Conservation (phyloP, 2,888 invertebrate genomes). For the Piscicola geometra region DNA sequence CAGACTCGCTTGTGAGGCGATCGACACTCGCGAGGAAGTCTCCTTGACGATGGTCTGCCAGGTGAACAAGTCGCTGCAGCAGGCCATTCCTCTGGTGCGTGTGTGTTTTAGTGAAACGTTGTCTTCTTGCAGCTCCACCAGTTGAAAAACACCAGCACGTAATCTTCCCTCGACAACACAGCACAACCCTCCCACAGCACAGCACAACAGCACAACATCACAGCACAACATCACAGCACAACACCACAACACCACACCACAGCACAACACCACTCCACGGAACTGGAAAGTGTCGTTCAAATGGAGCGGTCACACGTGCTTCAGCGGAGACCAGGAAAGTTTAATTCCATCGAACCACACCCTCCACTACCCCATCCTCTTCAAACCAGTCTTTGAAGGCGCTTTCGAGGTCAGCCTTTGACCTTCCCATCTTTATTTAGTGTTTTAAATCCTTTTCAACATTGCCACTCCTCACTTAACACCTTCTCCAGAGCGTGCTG, state of each 20-base stretch:
- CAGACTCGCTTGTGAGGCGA: background rate
- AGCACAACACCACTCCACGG: background rate
- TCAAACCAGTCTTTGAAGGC: background rate
- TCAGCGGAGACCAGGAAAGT: background rate
- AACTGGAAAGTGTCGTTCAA: background rate
- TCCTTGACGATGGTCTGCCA: background rate
- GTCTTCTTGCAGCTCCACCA: no score
- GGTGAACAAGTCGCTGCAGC: background rate
- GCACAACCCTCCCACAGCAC: no score
- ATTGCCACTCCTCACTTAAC: background rate
- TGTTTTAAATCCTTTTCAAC: background rate
- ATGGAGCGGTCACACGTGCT: background rate
- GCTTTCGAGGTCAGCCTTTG: background rate
- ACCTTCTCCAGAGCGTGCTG: background rate
- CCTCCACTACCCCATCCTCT: conserved; percentile 17
- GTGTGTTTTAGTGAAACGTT: background rate
- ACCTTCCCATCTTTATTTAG: background rate
- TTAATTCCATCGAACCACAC: background rate
- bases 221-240: no score
- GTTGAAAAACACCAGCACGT: no score
- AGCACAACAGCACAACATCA: no score
- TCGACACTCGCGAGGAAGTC: background rate
- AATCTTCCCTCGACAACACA: no score
- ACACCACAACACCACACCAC: no score
- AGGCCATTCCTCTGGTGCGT: conserved; percentile 6